Base-by-base conservation (phyloP, 2,888 invertebrate species). In the Scaptomyza caliginosa region DNA sequence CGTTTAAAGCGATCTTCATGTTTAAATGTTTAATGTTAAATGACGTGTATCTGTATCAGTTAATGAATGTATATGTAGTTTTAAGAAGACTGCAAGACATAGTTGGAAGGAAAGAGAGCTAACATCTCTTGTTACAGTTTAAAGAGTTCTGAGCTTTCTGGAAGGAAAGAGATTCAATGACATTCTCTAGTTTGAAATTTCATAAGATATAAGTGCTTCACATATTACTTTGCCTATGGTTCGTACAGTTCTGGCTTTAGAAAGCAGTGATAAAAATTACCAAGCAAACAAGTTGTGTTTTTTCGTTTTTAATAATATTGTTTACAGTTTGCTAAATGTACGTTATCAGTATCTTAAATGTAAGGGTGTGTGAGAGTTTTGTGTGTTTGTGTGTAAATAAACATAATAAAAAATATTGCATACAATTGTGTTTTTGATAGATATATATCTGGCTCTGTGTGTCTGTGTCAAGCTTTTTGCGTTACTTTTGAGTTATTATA, bases 351-450 rank as follows among this genome's bases (percentile, higher is more conserved):
- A 58, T 45, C 51, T 74, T 64, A 70, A 49, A 40, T 70, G 49
- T 58, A 34, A 7, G 43, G 28, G 50, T 56, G 50, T 74, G 62
- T 59, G 34, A 42, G 64, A 55, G 43, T 60, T 42, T 13, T 7
- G 19, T 13, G 60, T 66, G 60, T 7, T 28, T 13, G 60, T 66
- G 60, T 78, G 42, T 48, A 57, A 68, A 59, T 64, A 56, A 80
- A 74, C 43, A 26, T 74, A 83, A 80, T 77, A 66, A 77, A 66
- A 80, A 83, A 76, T 79, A 80, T 76, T 69, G 81, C 81, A 69
- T 66, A 66, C 59, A 57, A 75, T 52, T 45, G 42, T 50, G 42
- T 54, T 55, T 8, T 26, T 16, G 2, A 40, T n/a, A 21, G 4
- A 13, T 32, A 13, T 32, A 16, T 34, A 7, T 13, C 3, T 34